These are phyloP conservation scores for Erythrolamprus reginae DNA, from an alignment of 2,113 vertebrate species.

Conservation along the genomic window DNA sequence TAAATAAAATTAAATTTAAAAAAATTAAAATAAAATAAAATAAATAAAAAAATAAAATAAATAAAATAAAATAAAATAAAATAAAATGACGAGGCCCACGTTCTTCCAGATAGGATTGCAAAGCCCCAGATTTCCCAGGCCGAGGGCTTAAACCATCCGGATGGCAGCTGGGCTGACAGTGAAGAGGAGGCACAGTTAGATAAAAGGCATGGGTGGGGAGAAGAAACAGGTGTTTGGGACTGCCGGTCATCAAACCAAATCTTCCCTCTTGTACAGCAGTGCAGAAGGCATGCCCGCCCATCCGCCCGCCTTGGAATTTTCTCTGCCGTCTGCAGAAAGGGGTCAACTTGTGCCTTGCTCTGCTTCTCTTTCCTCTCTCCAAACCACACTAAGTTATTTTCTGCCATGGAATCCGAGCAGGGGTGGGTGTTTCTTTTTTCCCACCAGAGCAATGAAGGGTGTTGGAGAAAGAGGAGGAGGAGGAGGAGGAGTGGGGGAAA, in stretches of 20 bases:
- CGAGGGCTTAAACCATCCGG: background rate
- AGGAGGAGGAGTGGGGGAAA: conserved; percentile 32
- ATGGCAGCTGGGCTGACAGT: background rate
- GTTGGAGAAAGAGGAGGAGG: conserved; percentile 34
- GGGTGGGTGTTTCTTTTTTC: conserved; percentile 16
- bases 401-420: conserved; percentile 51
- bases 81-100: too few relatives aligned
- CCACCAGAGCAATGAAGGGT: conserved; percentile 36
- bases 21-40: too few relatives aligned
- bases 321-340: accelerated
- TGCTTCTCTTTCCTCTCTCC: conserved; percentile 22
- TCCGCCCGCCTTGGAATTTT: accelerated
- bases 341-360: background rate
- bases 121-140: background rate
- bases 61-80: too few relatives aligned
- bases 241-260: background rate
- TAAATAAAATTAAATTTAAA: too few relatives aligned
- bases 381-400: conserved; percentile 22
- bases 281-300: background rate
- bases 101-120: background rate
- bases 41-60: too few relatives aligned
- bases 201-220: background rate
- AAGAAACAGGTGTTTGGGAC: background rate
- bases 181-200: background rate
- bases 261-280: background rate